Base-by-base conservation (phyloP, 2,888 invertebrate species). In the Hirtodrosophila alboralis region DNA sequence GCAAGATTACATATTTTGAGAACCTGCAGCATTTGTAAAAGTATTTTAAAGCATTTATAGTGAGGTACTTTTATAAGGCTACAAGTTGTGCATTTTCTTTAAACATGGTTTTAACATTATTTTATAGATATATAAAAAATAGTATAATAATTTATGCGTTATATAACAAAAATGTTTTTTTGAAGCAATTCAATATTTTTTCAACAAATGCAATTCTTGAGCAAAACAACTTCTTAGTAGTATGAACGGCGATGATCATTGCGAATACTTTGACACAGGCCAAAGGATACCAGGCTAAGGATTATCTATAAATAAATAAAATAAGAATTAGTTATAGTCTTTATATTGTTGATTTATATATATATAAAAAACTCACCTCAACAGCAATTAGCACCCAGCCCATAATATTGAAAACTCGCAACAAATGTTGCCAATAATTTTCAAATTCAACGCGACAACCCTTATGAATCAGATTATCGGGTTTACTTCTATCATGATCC, bases 201-300 rank as follows among this genome's bases (percentile, higher is more conserved):
- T 57, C 28, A 61, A 67, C 60, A 70, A 73, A 70, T 75, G 66
- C 62, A 51, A 41, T 41, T 27, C n/a, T 12, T 9, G 12, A 26
- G 6, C 14, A n/a, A 13, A n/a, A 6, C 10, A 31, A 13, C 14
- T 13, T 1, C 90, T 92, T 92, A 93, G 91, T 92, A 93, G 90
- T 91, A 92, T 74, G 93, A 92, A 90, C 95, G 93, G 91, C 95
- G 93, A 84, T 93, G 93, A 89, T 95, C 95, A 90, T 96, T 96
- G 90, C 94, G 93, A 90, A 97, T 96, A 87, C 96, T 95, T 89
- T 95, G 95, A 77, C 95, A 95, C 87, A 97, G 92, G 87, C 96
- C 96, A 90, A 97, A 94, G 44, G 96, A 95, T 89, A 97, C 95
- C 80, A 96, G 91, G 60, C 96, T 94, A 41, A 94, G 94, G 76